These are phyloP conservation scores for Sarotherodon lohbergeri DNA, from an alignment of 2,113 vertebrate genomes.

Conservation along the genomic window DNA sequence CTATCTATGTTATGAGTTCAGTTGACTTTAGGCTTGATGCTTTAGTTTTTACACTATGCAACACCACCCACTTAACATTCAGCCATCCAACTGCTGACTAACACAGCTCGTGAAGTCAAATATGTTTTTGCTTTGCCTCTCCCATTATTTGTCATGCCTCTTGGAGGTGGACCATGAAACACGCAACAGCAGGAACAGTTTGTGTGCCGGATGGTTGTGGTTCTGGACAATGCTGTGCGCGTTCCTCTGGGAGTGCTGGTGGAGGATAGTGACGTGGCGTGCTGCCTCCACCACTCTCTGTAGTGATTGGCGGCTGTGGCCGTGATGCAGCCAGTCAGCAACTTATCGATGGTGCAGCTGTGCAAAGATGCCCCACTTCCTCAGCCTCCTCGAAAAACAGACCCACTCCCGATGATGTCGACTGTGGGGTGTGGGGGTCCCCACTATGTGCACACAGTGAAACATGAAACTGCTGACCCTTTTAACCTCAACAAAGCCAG, in stretches of 20 bases:
- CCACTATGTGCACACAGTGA: not conserved
- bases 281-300: not conserved
- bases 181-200: not conserved
- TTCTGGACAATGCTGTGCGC: not conserved
- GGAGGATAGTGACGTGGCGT: not conserved
- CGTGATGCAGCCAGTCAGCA: not conserved
- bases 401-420: not conserved
- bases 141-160: not conserved
- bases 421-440: not conserved
- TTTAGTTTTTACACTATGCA: not conserved
- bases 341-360: not conserved
- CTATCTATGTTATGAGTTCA: accelerated
- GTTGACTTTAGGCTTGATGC: not conserved
- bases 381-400: not conserved
- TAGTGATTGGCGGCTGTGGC: not conserved
- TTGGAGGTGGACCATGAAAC: not conserved
- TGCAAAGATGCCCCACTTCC: not conserved
- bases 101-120: not conserved
- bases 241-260: not conserved
- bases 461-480: not conserved
- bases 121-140: not conserved
- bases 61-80: not conserved
- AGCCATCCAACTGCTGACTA: not conserved
- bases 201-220: not conserved
- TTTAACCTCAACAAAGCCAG: not conserved